Evolutionary conservation across 1,140 invertebrate genomes (phyloP).

Genomic region (Trichomalopsis sarcophagae): DNA sequence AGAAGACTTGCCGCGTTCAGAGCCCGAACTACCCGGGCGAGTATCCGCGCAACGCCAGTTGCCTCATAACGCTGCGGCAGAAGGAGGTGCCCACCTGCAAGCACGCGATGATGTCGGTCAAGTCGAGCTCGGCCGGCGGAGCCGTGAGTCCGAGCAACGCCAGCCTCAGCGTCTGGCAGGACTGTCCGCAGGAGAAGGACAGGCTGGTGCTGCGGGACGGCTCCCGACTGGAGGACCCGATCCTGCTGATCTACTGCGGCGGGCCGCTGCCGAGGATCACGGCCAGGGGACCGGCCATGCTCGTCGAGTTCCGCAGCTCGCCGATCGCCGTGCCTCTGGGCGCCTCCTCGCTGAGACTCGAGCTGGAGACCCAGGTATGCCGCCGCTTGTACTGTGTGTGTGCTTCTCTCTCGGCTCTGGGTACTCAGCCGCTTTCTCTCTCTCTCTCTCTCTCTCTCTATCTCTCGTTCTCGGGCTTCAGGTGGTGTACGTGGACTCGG

Average conservation of each 20-base stretch:
- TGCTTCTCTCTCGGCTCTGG: too few species aligned
- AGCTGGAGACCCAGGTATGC: constrained; percentile 86
- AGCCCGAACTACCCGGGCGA: constrained; percentile 94
- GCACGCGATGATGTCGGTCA: constrained; percentile 90
- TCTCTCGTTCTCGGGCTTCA: constrained; percentile 66
- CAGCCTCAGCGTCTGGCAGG: constrained; percentile 85
- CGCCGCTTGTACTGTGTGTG: neutral
- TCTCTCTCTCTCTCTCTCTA: too few species aligned
- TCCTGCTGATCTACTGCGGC: constrained; percentile 90
- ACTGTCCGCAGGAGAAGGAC: constrained; percentile 88
- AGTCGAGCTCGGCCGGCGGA: constrained; percentile 55
- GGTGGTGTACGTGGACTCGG: constrained; percentile 90
- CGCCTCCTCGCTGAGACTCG: constrained; percentile 82
- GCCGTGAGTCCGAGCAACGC: constrained; percentile 72
- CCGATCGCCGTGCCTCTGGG: constrained; percentile 83
- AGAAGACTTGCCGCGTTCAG: constrained; percentile 87
- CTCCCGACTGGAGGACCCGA: constrained; percentile 84
- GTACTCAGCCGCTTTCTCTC: too few species aligned
- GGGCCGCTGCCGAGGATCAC: constrained; percentile 85
- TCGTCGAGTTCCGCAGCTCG: constrained; percentile 90
- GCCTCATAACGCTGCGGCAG: constrained; percentile 87
- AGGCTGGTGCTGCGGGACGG: constrained; percentile 92
- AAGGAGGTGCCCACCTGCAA: constrained; percentile 90
- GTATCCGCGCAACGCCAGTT: constrained; percentile 91
- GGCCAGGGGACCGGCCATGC: constrained; percentile 84